phyloP scores from a whole-genome alignment of 2,113 vertebrate genomes.

The Chauna torquata region DNA sequence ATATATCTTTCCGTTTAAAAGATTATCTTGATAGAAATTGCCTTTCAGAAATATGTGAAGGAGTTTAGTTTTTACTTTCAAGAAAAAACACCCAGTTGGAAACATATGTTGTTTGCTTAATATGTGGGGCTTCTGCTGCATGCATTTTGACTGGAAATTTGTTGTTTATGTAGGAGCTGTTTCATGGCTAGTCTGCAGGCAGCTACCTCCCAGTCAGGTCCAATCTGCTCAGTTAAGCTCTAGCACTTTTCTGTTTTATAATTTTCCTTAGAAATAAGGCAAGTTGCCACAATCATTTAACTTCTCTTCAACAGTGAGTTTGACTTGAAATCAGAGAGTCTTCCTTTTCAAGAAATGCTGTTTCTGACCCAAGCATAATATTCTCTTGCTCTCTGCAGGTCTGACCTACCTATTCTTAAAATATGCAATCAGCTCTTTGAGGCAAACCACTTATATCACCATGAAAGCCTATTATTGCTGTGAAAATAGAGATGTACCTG shows the following conservation, averaged over 20 bases:
- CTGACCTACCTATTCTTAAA: conserved; percentile 5
- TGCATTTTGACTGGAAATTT: background rate
- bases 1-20: background rate
- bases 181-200: background rate
- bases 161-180: background rate
- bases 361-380: background rate
- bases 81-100: background rate
- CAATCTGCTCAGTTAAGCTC: background rate
- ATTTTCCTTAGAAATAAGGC: background rate
- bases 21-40: background rate
- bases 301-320: background rate
- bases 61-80: background rate
- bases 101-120: background rate
- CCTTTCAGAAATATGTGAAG: background rate
- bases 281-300: background rate
- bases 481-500: conserved; percentile 14
- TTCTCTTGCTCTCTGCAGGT: background rate
- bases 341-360: background rate
- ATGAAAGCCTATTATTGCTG: background rate
- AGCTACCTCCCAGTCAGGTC: background rate
- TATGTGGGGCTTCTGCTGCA: background rate
- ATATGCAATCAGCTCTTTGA: background rate
- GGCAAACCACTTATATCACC: conserved; percentile 1
- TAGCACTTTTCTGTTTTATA: background rate
- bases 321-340: background rate